Evolutionary conservation across 1,140 invertebrate species (phyloP).

Genomic region (Archivesica marissinica): DNA sequence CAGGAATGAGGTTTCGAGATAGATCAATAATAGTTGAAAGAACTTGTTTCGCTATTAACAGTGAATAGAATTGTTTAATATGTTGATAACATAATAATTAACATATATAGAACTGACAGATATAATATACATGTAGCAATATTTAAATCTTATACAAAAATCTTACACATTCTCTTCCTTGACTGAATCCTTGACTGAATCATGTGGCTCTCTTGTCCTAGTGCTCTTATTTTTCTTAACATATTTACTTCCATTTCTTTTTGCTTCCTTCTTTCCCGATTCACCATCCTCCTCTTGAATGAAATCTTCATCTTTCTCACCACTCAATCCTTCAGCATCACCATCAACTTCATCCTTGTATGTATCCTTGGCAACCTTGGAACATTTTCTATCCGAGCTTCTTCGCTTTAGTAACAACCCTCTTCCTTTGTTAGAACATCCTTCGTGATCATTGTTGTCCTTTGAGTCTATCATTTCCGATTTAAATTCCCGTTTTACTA

Average conservation of each 20-base stretch:
- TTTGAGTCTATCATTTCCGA: background rate
- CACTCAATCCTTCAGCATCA: conserved; percentile 3
- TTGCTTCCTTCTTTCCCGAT: background rate
- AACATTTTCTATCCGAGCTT: conserved; percentile 16
- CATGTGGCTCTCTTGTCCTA: background rate
- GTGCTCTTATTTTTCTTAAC: background rate
- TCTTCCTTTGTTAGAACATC: background rate
- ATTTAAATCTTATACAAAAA: too few relatives aligned
- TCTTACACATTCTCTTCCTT: conserved; percentile 13
- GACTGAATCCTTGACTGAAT: background rate
- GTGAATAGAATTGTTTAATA: too few relatives aligned
- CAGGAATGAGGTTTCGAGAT: too few relatives aligned
- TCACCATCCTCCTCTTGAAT: conserved; percentile 15
- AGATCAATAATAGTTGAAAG: too few relatives aligned
- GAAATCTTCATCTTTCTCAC: conserved; percentile 40
- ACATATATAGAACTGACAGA: too few relatives aligned
- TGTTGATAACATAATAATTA: too few relatives aligned
- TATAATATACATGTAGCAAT: too few relatives aligned
- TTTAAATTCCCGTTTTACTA: background rate
- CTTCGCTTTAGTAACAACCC: background rate
- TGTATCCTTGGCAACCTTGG: conserved; percentile 10
- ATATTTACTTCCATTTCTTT: background rate
- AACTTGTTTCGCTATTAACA: too few relatives aligned
- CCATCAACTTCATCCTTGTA: conserved; percentile 17
- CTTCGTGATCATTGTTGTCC: background rate